phyloP scores from a whole-genome alignment of 2,113 vertebrate species.

The Ammodytes dubius region DNA sequence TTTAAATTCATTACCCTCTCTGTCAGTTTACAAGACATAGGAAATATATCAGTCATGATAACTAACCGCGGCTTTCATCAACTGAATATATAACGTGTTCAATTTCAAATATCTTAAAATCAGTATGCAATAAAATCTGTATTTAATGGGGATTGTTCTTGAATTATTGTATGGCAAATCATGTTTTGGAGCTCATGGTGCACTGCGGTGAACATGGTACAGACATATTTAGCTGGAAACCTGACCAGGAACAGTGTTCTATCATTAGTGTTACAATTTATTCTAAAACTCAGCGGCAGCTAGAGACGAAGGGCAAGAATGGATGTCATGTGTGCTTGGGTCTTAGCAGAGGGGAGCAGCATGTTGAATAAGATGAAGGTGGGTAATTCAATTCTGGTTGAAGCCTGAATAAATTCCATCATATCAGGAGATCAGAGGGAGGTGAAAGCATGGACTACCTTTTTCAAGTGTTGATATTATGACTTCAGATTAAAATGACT shows the following conservation, averaged over 20 bases:
- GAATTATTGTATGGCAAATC: neutral
- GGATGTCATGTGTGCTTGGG: neutral
- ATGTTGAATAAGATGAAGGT: neutral
- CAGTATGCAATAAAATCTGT: neutral
- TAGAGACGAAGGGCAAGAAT: neutral
- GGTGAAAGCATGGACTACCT: neutral
- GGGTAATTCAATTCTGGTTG: neutral
- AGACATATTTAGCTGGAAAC: neutral
- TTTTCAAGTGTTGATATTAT: neutral
- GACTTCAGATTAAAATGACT: neutral
- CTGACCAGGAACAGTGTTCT: neutral
- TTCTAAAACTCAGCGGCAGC: neutral
- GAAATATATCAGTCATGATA: constrained; percentile 1
- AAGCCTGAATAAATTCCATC: neutral
- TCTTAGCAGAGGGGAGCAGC: neutral
- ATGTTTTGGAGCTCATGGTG: neutral
- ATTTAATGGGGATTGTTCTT: neutral
- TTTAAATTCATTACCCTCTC: constrained; percentile 20
- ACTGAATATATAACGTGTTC: neutral
- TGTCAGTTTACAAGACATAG: neutral
- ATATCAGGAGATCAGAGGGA: neutral
- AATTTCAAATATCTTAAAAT: neutral
- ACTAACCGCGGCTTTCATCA: neutral
- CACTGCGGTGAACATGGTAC: neutral
- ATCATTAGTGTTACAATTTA: neutral